Evolutionary conservation across 2,113 vertebrate species (phyloP).

Genomic region (Brachyistius frenatus): DNA sequence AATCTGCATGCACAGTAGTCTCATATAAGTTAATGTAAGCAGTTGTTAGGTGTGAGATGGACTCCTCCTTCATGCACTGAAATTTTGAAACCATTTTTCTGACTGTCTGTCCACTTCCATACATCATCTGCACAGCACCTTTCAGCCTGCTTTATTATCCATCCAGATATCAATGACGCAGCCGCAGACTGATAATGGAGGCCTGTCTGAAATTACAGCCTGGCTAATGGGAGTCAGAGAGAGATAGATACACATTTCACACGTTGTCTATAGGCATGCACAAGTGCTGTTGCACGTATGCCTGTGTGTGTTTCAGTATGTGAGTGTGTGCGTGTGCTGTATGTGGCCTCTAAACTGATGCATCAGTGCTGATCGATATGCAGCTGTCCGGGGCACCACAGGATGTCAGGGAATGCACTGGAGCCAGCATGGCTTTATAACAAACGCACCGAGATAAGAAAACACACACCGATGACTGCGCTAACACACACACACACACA

Average conservation of each 20-base stretch:
- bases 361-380: conserved; percentile 73
- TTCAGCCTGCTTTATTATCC: conserved; percentile 32
- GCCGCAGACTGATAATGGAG: conserved; percentile 67
- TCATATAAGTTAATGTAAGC: neutral
- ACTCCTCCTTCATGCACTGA: neutral
- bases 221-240: conserved; percentile 36
- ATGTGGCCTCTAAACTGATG: conserved; percentile 52
- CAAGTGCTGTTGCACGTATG: conserved; percentile 10
- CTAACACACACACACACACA: neutral
- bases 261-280: conserved; percentile 27
- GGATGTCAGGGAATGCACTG: conserved; percentile 73
- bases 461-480: conserved; percentile 14
- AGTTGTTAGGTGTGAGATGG: neutral
- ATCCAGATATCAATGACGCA: conserved; percentile 44
- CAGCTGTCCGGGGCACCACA: conserved; percentile 65
- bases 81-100: neutral
- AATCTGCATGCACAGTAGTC: neutral
- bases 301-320: conserved; percentile 27
- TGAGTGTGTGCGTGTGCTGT: conserved; percentile 2
- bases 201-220: conserved; percentile 62
- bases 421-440: conserved; percentile 67
- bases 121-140: conserved; percentile 12
- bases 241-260: conserved; percentile 2
- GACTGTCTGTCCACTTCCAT: conserved; percentile 11
- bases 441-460: conserved; percentile 51